phyloP scores from a whole-genome alignment of 2,797 vertebrate genomes.

The Urocyon cinereoargenteus region DNA sequence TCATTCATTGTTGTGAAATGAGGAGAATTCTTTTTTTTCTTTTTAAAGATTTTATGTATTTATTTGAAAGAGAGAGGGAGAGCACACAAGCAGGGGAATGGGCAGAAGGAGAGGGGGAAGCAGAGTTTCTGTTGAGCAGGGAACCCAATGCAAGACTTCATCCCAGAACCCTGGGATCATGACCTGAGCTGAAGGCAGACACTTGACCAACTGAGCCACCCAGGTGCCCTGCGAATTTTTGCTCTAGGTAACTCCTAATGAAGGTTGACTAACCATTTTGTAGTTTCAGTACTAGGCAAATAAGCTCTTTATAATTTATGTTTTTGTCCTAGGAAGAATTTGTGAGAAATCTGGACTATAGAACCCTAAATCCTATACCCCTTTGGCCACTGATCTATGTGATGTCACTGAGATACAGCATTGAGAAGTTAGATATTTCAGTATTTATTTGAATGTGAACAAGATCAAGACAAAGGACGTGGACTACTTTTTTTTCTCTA shows the following conservation, averaged over 20 bases:
- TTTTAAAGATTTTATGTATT: too few relatives aligned
- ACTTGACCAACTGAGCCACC: too few relatives aligned
- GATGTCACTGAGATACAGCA: neutral
- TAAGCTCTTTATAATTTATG: neutral
- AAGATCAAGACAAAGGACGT: neutral
- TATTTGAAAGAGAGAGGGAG: too few relatives aligned
- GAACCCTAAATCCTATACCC: neutral
- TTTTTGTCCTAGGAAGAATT: neutral
- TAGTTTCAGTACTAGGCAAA: neutral
- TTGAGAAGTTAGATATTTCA: neutral
- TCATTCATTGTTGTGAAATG: neutral
- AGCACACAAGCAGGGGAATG: too few relatives aligned
- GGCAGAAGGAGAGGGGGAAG: too few relatives aligned
- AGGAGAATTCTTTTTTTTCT: neutral
- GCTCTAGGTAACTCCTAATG: neutral
- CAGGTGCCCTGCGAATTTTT: neutral
- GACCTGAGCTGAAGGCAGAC: too few relatives aligned
- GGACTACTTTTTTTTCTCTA: neutral
- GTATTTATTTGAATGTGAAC: neutral
- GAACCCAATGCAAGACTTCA: too few relatives aligned
- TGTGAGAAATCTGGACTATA: neutral
- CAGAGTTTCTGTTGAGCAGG: too few relatives aligned
- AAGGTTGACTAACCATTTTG: neutral
- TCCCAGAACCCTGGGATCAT: too few relatives aligned
- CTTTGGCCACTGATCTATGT: neutral